phyloP scores from a whole-genome alignment of 2,113 vertebrate genomes.

The Otis tarda region DNA sequence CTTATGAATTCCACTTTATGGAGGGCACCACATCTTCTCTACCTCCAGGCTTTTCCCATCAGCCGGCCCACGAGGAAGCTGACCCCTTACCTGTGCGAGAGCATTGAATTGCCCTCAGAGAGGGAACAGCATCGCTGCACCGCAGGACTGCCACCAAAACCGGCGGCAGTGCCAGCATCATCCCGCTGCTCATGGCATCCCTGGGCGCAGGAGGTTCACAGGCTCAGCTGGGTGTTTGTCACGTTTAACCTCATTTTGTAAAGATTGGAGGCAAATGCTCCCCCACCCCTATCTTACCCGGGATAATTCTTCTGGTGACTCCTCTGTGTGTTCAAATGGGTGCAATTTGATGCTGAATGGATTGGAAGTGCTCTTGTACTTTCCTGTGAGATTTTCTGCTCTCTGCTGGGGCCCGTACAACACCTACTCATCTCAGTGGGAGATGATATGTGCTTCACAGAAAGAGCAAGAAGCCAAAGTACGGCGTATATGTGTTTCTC shows the following conservation, averaged over 20 bases:
- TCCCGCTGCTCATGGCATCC: neutral
- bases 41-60: neutral
- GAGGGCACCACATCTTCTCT: neutral
- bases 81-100: neutral
- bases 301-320: neutral
- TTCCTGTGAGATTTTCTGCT: neutral
- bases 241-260: neutral
- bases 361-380: neutral
- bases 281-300: rapidly evolving
- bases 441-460: neutral
- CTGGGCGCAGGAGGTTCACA: neutral
- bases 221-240: neutral
- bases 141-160: neutral
- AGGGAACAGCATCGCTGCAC: neutral
- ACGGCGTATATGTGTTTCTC: neutral
- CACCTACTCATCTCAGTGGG: conserved; percentile 48
- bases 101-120: neutral
- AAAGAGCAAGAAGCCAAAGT: neutral
- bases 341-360: neutral
- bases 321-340: rapidly evolving
- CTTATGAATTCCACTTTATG: neutral
- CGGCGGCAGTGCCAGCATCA: neutral
- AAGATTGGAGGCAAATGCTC: neutral
- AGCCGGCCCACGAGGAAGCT: rapidly evolving
- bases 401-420: neutral